Percentiles rank a stretch among this genome's conserved stretches.
Conservation (phyloP, 2,888 invertebrate genomes). For the Machimus rusticus region DNA sequence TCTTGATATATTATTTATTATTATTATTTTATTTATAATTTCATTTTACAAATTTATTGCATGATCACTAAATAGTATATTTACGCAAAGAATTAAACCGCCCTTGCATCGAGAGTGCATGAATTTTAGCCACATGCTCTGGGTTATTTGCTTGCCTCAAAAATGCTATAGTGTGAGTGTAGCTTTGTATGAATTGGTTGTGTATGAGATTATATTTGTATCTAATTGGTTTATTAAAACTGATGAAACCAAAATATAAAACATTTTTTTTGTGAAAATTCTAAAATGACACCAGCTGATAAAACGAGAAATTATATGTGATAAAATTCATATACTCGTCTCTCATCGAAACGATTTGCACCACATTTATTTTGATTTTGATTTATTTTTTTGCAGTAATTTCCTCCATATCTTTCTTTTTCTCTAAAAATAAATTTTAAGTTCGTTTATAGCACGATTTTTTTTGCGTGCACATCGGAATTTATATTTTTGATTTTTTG, state of each 20-base stretch:
- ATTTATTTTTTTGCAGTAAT: not conserved
- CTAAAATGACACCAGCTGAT: not conserved
- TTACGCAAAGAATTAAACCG: not conserved
- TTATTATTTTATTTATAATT: not conserved
- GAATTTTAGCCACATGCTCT: slow-evolving; percentile 19
- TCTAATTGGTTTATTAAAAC: not conserved
- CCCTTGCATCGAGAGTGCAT: slow-evolving; percentile 14
- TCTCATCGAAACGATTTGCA: not conserved
- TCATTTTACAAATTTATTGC: slow-evolving; percentile 3
- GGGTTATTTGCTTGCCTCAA: not conserved
- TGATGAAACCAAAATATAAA: not conserved
- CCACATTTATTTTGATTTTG: not conserved
- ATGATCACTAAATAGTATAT: slow-evolving; percentile 27
- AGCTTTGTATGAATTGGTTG: not conserved
- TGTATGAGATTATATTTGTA: not conserved
- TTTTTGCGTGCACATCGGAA: not conserved
- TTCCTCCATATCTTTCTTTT: not conserved
- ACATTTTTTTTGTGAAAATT: not conserved
- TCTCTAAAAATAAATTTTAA: not conserved
- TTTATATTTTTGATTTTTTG: not conserved
- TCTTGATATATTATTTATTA: not conserved
- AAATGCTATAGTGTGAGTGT: not conserved
- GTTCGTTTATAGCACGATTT: not conserved
- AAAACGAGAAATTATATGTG: not conserved
- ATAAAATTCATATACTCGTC: slow-evolving; percentile 21